Evolutionary conservation across 2,888 invertebrate species (phyloP).

Genomic region (Drosophila testacea): DNA sequence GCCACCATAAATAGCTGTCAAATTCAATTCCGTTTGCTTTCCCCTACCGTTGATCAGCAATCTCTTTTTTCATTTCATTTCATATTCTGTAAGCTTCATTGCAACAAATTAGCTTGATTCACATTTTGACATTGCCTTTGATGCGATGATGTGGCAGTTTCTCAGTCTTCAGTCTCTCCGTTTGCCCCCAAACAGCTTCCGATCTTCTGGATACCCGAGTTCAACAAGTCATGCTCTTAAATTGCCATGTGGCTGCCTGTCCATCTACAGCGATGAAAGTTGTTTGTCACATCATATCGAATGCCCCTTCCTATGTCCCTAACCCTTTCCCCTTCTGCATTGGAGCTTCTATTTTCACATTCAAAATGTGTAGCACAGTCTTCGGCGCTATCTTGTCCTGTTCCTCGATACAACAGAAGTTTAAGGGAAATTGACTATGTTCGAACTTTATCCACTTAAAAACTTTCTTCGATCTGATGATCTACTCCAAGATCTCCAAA

Average conservation of each 20-base stretch:
- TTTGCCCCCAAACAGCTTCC: slow-evolving; percentile 35
- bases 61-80: slow-evolving; percentile 3
- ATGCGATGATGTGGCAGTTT: slow-evolving; percentile 58
- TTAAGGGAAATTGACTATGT: no score
- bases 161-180: slow-evolving; percentile 3
- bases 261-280: slow-evolving; percentile 44
- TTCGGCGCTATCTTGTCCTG: slow-evolving; percentile 20
- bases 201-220: slow-evolving; percentile 36
- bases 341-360: background rate
- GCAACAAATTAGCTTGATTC: slow-evolving; percentile 75
- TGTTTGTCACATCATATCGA: slow-evolving; percentile 37
- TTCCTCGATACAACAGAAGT: no score
- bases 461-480: no score
- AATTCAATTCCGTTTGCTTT: slow-evolving; percentile 57
- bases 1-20: slow-evolving; percentile 69
- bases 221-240: slow-evolving; percentile 64
- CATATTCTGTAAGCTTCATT: slow-evolving; percentile 66
- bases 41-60: slow-evolving; percentile 2
- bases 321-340: background rate
- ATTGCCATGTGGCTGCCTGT: slow-evolving; percentile 36
- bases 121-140: slow-evolving; percentile 48
- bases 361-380: slow-evolving; percentile 30
- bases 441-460: no score
- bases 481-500: no score
- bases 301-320: background rate